Conservation (phyloP, 2,797 vertebrate species). For the Orientallactaga sibirica region DNA sequence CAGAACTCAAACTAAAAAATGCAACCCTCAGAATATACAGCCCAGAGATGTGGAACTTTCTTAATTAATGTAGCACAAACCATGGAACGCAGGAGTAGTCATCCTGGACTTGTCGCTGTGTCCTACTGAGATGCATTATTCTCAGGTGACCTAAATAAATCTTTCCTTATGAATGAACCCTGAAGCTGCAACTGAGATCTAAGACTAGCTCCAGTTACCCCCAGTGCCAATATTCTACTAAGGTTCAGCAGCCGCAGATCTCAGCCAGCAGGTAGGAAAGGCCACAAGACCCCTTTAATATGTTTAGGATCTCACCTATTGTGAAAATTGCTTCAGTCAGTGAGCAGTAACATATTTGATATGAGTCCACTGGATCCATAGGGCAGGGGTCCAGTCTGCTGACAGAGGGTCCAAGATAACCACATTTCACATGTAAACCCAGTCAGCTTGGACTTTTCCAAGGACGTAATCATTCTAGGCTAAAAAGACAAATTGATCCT, state of each 20-base stretch:
- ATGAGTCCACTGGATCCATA: not conserved
- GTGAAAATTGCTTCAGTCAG: slow-evolving; percentile 63
- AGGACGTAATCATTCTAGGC: slow-evolving; percentile 12
- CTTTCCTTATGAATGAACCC: not conserved
- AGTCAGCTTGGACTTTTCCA: slow-evolving; percentile 18
- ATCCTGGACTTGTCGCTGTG: not conserved
- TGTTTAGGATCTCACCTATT: slow-evolving; percentile 8
- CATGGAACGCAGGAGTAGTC: not conserved
- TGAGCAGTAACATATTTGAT: slow-evolving; percentile 19
- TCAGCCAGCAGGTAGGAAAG: not conserved
- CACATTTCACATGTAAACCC: slow-evolving; percentile 18
- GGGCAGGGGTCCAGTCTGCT: not conserved
- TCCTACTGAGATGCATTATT: not conserved
- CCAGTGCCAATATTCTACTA: not conserved
- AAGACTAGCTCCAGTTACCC: not conserved
- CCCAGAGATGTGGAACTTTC: not conserved
- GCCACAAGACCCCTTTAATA: not conserved
- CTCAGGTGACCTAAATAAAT: slow-evolving; percentile 23
- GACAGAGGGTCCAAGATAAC: not conserved
- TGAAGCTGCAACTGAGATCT: not conserved
- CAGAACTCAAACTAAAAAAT: not conserved
- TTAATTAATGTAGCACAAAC: slow-evolving; percentile 75
- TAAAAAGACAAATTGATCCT: not conserved
- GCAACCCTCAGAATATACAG: not conserved
- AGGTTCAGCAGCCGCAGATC: not conserved